Base-by-base conservation (phyloP, 2,113 vertebrate genomes). In the Nanorana parkeri region DNA sequence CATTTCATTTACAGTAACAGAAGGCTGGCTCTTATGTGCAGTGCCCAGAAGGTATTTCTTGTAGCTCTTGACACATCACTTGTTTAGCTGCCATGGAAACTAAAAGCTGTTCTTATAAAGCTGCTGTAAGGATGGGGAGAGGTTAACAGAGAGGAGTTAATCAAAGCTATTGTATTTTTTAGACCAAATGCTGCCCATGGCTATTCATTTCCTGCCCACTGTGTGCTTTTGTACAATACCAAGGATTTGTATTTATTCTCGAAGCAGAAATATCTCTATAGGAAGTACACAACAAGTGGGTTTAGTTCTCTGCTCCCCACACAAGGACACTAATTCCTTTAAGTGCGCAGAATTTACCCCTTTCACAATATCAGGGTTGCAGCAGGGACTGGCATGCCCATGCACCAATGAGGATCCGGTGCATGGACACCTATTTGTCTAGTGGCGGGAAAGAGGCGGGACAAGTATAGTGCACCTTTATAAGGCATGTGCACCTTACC, bases 111-210 rank as follows among this genome's bases (percentile, higher is more conserved):
- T 79, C 65, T 24, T 26, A 26, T 41, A 55, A 82, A 47, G 69
- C 51, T 67, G 28, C 51, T 26, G 17, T 63, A 71, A 71, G 66
- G 36, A 72, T 54, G 36, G n/a, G 41, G 60, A 54, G 20, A 47
- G 26, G 24, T 74, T 55, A 54, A 24, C 36, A 47, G 8, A 63
- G 52, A 56, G n/a, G 64, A 56, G 17, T 54, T 81, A 81, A 74
- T 74, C 60, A 74, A 74, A 66, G 36, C 80, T 58, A 82, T 81
- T 81, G 80, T 81, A 64, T 24, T 67, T 16, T 32, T 67, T 28
- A 58, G 28, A 56, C 20, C 29, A 54, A n/a, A 41, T 32, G 64
- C 29, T 23, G n/a, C 15, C 21, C 19, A 5, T 66, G 29, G 23
- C n/a, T 67, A 17, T 68, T 73, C 23, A 65, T 17, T 55, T 67